Conservation (phyloP, 1,140 invertebrate species). For the Druon quercuslanigerum region DNA sequence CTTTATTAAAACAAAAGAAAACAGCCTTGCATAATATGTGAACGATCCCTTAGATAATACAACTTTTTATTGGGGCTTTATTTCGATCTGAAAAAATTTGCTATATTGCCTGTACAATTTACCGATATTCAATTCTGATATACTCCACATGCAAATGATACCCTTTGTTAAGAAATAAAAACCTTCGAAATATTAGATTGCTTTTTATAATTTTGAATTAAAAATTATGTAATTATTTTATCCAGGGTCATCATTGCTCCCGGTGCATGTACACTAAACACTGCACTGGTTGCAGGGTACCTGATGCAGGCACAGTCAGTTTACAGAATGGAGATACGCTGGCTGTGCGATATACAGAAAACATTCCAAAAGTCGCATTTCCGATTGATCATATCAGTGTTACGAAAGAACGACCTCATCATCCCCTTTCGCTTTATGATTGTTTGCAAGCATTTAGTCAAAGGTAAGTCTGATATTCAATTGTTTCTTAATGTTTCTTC, state of each 20-base stretch:
- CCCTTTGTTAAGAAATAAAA: no score
- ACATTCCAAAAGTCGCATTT: slow-evolving; percentile 61
- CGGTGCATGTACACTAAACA: slow-evolving; percentile 79
- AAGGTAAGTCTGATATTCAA: slow-evolving; percentile 68
- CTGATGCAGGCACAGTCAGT: slow-evolving; percentile 73
- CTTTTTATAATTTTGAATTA: no score
- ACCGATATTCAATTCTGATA: no score
- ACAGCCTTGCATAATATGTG: no score
- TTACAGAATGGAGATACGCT: slow-evolving; percentile 79
- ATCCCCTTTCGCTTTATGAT: slow-evolving; percentile 80
- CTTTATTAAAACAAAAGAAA: no score
- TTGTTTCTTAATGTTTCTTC: neutral
- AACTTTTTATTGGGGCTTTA: no score
- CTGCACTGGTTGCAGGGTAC: slow-evolving; percentile 80
- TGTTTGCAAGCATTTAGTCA: slow-evolving; percentile 84
- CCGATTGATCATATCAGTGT: slow-evolving; percentile 73
- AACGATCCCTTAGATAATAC: no score
- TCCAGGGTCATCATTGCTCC: slow-evolving; percentile 80
- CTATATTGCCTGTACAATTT: no score
- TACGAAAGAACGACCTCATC: slow-evolving; percentile 70
- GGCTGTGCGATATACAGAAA: slow-evolving; percentile 76
- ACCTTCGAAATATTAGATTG: no score
- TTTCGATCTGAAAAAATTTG: no score
- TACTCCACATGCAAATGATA: no score
- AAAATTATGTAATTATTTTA: slow-evolving; percentile 38